Base-by-base conservation (phyloP, 2,797 vertebrate species). In the Amniataba percoides region DNA sequence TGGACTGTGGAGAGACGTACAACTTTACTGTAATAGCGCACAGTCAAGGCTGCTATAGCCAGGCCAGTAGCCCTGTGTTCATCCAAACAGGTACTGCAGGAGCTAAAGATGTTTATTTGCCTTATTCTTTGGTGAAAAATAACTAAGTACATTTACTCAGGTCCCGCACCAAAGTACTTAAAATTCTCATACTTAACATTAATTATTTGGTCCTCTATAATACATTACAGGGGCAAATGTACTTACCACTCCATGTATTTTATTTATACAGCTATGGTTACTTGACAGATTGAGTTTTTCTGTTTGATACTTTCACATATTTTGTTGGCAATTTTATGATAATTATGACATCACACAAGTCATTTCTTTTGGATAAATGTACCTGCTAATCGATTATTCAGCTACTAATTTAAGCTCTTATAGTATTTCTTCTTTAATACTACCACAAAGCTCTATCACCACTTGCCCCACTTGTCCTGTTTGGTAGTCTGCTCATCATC, bases 1-100 rank as follows among this genome's bases (percentile, higher is more conserved):
- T 95, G 87, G 64, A 80, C 71, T 95, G 94, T 81, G 93, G 94
- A 69, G 85, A 92, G 66, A 90, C 3, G 18, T 95, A 92, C 83
- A 90, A 81, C 77, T 89, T 94, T 7, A 89, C 85, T 3, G 92
- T 93, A 36, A 87, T n/a, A 7, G 91, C 93, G 2, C 19, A 80
- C 46, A 83, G 61, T 72, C 66, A 72, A 4, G 72, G 72, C 78
- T 94, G 94, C 87, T 48, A 7, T 5, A 93, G 94, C 53, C 69
- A 55, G 27, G 42, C 49, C 60, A 94, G 94, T 0, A 58, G 7
- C 25, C 23, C 85, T 0, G 81, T 86, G 12, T 51, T 48, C 53
- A 77, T 91, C 36, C 81, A 80, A 39, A 93, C 93, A 90, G 95
- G 95, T 95, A 85, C 18, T n/a, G 15, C 3, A 16, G 23, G 72